Conservation (phyloP, 2,888 invertebrate species). For the Dolomedes plantarius region DNA sequence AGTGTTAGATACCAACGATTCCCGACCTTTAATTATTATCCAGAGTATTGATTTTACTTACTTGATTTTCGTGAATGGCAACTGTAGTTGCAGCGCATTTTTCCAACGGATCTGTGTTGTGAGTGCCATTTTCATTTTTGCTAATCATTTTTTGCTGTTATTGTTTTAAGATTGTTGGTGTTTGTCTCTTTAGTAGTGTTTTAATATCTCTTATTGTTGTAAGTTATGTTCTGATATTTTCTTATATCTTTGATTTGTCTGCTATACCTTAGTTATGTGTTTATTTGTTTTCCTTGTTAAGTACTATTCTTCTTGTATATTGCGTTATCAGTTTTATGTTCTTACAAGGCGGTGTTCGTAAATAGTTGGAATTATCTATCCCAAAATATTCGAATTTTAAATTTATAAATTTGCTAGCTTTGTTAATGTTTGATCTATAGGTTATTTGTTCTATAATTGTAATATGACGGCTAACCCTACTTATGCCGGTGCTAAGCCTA, state of each 20-base stretch:
- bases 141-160: not conserved
- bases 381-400: no score
- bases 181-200: not conserved
- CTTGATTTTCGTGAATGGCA: conserved; percentile 22
- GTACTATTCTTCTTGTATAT: not conserved
- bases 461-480: conserved; percentile 34
- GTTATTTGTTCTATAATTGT: no score
- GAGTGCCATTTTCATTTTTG: conserved; percentile 51
- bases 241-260: no score
- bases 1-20: no score
- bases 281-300: not conserved
- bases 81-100: conserved; percentile 43
- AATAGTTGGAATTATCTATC: no score
- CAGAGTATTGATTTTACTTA: no score
- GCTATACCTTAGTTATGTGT: no score
- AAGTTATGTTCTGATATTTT: conserved; percentile 15
- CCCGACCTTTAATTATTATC: no score
- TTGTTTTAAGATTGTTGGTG: not conserved
- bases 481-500: conserved; percentile 57
- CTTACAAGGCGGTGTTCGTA: no score
- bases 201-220: not conserved
- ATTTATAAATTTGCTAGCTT: no score
- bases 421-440: no score
- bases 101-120: conserved; percentile 31
- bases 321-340: not conserved